These are phyloP conservation scores for Micrasema minimum DNA, from an alignment of 1,140 invertebrate species.

Conservation along the genomic window DNA sequence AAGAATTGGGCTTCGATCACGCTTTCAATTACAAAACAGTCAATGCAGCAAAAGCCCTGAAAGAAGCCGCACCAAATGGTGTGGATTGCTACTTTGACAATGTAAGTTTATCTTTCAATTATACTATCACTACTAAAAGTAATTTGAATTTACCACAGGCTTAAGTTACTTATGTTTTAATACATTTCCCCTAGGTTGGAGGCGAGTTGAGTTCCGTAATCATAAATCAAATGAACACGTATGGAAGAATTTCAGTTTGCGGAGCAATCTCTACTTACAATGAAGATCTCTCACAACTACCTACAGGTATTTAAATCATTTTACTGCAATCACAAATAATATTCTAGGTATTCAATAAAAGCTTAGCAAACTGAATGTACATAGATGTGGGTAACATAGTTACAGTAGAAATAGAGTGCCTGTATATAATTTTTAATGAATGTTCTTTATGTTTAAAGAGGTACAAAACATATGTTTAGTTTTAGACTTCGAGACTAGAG, in stretches of 20 bases:
- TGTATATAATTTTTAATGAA: background rate
- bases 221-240: conserved; percentile 70
- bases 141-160: too few species aligned
- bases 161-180: too few species aligned
- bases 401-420: background rate
- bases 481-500: background rate
- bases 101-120: conserved; percentile 62
- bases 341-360: background rate
- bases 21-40: conserved; percentile 79
- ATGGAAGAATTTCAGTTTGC: conserved; percentile 71
- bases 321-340: background rate
- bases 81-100: conserved; percentile 80
- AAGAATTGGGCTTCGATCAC: conserved; percentile 73
- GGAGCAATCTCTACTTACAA: conserved; percentile 72
- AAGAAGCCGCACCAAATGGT: conserved; percentile 72
- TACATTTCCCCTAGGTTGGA: conserved; percentile 65
- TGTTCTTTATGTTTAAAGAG: background rate
- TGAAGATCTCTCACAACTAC: conserved; percentile 57
- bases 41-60: conserved; percentile 67
- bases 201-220: conserved; percentile 70
- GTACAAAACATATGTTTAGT: background rate
- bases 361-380: background rate
- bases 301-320: conserved; percentile 56
- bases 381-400: background rate
- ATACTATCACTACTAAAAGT: too few species aligned